phyloP scores from a whole-genome alignment of 2,797 vertebrate species.

The Lophura swinhoii region DNA sequence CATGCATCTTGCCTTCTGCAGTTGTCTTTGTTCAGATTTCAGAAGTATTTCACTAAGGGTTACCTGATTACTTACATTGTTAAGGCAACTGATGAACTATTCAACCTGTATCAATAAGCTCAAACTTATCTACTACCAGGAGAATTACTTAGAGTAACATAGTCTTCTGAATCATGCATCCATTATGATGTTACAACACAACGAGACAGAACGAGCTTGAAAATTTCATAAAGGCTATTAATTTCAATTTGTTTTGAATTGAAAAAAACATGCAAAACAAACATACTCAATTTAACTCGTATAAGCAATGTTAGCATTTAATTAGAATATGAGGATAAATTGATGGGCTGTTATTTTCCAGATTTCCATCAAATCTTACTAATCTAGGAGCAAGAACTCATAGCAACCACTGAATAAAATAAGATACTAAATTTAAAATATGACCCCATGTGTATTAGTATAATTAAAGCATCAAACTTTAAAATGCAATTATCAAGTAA shows the following conservation, averaged over 20 bases:
- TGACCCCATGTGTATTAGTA: background rate
- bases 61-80: background rate
- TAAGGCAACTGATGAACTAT: background rate
- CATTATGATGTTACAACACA: slow-evolving; percentile 35
- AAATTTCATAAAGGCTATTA: slow-evolving; percentile 21
- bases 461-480: slow-evolving; percentile 63
- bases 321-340: slow-evolving; percentile 41
- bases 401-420: slow-evolving; percentile 36
- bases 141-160: slow-evolving; percentile 12
- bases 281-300: background rate
- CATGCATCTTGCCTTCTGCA: background rate
- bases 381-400: slow-evolving; percentile 38
- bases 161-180: slow-evolving; percentile 31
- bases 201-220: background rate
- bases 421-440: slow-evolving; percentile 63
- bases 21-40: background rate
- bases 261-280: background rate
- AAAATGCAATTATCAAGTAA: slow-evolving; percentile 64
- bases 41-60: background rate
- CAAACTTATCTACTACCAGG: background rate
- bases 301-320: slow-evolving; percentile 50
- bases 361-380: slow-evolving; percentile 40
- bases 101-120: background rate
- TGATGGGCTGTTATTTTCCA: slow-evolving; percentile 11
- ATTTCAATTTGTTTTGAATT: slow-evolving; percentile 59